Evolutionary conservation across 2,888 invertebrate genomes (phyloP), one percentile per base, ranked within the genome.

Genomic region (Volucella inanis): DNA sequence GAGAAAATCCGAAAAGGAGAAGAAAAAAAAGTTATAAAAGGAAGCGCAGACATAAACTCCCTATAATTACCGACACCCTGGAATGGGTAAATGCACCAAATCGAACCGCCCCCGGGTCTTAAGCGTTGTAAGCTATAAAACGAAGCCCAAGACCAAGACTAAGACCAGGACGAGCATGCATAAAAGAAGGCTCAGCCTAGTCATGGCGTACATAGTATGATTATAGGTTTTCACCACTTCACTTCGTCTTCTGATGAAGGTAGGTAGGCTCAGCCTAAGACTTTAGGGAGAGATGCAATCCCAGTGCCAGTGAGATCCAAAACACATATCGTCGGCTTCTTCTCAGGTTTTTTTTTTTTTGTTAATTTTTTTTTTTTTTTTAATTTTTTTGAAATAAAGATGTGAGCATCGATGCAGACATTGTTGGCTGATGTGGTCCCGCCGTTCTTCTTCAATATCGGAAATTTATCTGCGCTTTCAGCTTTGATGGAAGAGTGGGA

Each of bases 61-160:
- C 91, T 91, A 91, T 91, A 91, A 91, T 91, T 91, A 91, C 90
- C 90, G 89, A 91, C 91, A 91, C 91, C 91, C 91, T 90, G 91
- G 90, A 90, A 89, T 89, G 88, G 89, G 89, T 90, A 90, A 90
- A 91, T 90, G 91, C 91, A 90, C 89, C 90, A 90, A 90, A 91
- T 90, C 89, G 91, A 89, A 89, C 90, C 91, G 91, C 90, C 91
- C 91, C 87, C 88, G 87, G 89, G 90, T 59, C 82, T 82, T 82
- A 78, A 81, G 82, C 68, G 77, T 55, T 77, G 76, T 52, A 43
- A 52, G 55, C 74, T 57, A 55, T 64, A 68, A 57, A 74, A 64
- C 31, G 31, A 31, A 74, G 47, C 64, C 50, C 71, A 82, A 15
- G 64, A 52, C 45, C 14, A 22, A 9, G 22, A 59, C 52, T 8